Evolutionary conservation across 2,797 vertebrate species (phyloP), one percentile per base, ranked within the genome.

Genomic region (Macroramphosus scolopax): DNA sequence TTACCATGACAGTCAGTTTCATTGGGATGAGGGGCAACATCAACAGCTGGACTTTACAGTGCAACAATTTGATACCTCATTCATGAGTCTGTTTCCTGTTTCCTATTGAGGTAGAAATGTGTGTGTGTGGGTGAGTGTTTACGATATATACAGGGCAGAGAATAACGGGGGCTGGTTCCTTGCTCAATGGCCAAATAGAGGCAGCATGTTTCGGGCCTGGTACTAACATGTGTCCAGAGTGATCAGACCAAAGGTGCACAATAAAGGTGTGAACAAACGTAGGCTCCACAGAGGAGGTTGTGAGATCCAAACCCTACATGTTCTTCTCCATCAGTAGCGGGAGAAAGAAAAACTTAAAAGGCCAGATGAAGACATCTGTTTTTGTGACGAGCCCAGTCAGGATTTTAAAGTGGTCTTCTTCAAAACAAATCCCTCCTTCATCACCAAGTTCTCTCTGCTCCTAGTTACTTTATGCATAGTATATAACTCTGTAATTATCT

Each of bases 21-120:
- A 72, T 54, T 63, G 46, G 56, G 58, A 57, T 17, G 47, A 74
- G 36, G 51, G 44, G 52, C 37, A 51, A 37, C 48, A 25, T 38
- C 67, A 80, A 45, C 84, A 87, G 80, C 82, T 85, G 82, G 82
- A 78, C 74, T 75, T 83, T 79, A 84, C 63, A 72, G 72, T 41
- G 52, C 40, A 52, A 55, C 72, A 62, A 57, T 52, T 26, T 63
- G 51, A 72, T 47, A 47, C 54, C 64, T 78, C 72, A 75, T 62
- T 74, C 59, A 65, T 60, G 61, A 77, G 65, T 63, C 54, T 62
- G 44, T 69, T 77, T 75, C 58, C 77, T 76, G 75, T 57, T 39
- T 66, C 54, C 66, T 11, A 31, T 49, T 59, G 48, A 65, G 46
- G 47, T 44, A 38, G 41, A 57, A 44, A 31, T 47, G 32, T 53